These are phyloP conservation scores for Gymnodraco acuticeps DNA, from an alignment of 2,797 vertebrate genomes.

Conservation along the genomic window DNA sequence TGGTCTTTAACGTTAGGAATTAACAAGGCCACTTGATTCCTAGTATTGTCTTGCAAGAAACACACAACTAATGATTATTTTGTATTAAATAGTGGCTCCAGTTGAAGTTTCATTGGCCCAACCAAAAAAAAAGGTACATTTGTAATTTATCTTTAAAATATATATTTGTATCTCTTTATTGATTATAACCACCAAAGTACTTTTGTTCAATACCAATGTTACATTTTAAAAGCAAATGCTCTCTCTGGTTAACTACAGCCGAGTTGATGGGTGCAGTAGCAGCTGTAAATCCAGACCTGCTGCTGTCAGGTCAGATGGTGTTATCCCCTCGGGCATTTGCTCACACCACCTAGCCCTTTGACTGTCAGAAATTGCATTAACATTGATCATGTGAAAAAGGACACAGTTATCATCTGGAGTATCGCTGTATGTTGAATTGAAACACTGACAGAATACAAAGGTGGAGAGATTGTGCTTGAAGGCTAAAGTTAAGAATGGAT, in stretches of 20 bases:
- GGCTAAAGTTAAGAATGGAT: constrained; percentile 11
- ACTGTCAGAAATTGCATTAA: constrained; percentile 56
- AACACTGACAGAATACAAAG: neutral
- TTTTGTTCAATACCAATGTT: constrained; percentile 1
- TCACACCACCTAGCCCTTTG: constrained; percentile 20
- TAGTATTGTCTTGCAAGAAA: constrained; percentile 20
- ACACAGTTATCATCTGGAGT: constrained; percentile 11
- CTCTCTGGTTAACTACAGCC: constrained; percentile 23
- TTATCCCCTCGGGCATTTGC: constrained; percentile 14
- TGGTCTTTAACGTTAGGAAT: neutral
- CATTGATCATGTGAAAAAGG: constrained; percentile 55
- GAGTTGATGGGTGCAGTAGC: constrained; percentile 14
- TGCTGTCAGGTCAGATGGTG: constrained; percentile 31
- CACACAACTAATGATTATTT: constrained; percentile 1
- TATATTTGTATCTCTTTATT: constrained; percentile 17
- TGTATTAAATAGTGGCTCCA: neutral
- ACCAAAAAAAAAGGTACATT: constrained; percentile 12
- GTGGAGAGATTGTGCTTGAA: neutral
- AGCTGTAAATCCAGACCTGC: constrained; percentile 44
- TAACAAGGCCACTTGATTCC: constrained; percentile 1
- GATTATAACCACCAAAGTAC: constrained; percentile 3
- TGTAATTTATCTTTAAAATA: constrained; percentile 6
- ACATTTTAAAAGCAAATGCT: constrained; percentile 20
- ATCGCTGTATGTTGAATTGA: constrained; percentile 20
- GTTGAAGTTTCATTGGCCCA: neutral